Conservation (phyloP, 2,113 vertebrate genomes). For the Callorhinus ursinus region DNA sequence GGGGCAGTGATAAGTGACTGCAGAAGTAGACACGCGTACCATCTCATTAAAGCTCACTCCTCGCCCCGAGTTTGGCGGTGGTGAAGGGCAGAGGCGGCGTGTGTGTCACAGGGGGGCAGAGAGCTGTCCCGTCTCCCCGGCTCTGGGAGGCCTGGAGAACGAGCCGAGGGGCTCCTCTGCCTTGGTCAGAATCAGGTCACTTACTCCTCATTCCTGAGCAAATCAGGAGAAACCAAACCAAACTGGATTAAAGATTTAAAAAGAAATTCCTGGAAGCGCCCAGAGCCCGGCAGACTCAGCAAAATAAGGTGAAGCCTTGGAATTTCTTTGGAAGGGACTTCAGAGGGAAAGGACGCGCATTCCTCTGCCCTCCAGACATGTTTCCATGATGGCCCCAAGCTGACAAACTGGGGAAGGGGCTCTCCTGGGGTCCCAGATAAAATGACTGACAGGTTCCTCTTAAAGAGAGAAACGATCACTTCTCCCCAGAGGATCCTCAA, state of each 20-base stretch:
- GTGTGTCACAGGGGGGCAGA: not conserved
- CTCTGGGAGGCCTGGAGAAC: fast-evolving
- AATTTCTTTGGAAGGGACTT: too few species aligned
- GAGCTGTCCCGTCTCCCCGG: not conserved
- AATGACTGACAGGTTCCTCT: not conserved
- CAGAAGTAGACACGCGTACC: fast-evolving
- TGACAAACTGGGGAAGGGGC: fast-evolving
- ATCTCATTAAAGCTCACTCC: not conserved
- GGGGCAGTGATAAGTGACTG: fast-evolving
- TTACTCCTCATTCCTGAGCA: not conserved
- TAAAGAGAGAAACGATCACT: fast-evolving
- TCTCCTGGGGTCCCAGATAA: fast-evolving
- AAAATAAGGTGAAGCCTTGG: not conserved
- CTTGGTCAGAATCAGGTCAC: not conserved
- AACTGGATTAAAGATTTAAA: not conserved
- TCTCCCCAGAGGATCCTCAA: not conserved
- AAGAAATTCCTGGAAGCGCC: not conserved
- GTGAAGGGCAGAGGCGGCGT: fast-evolving
- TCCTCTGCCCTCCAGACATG: not conserved
- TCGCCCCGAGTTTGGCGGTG: fast-evolving
- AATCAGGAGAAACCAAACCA: not conserved
- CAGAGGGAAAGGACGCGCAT: not conserved
- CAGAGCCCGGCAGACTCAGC: not conserved
- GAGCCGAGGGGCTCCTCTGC: not conserved
- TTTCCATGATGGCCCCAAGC: fast-evolving